Evolutionary conservation across 2,888 invertebrate species (phyloP).

Genomic region (Meta bourneti): DNA sequence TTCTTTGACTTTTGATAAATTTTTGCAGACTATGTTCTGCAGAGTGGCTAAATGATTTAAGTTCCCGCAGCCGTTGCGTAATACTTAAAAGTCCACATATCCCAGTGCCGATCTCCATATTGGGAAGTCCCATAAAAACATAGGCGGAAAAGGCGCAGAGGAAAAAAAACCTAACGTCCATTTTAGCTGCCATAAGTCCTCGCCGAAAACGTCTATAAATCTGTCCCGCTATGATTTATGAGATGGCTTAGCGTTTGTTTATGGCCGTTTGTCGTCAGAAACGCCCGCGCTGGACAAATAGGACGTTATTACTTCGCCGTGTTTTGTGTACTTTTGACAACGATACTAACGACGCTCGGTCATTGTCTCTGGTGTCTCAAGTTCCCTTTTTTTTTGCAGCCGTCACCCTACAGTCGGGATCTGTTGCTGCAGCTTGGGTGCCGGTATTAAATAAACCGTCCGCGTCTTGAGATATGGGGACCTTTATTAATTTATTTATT

Average conservation of each 20-base stretch:
- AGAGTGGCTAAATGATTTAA: too few relatives aligned
- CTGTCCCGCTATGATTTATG: slow-evolving; percentile 59
- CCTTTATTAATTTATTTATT: slow-evolving; percentile 5
- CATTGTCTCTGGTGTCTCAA: neutral
- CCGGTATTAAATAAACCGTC: slow-evolving; percentile 30
- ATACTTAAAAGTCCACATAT: neutral
- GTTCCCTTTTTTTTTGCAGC: neutral
- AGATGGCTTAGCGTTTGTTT: slow-evolving; percentile 55
- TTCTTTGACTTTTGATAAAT: too few relatives aligned
- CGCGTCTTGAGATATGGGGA: neutral
- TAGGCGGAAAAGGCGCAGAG: slow-evolving; percentile 3
- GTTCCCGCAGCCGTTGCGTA: neutral
- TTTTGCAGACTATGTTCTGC: too few relatives aligned
- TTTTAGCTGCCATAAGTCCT: slow-evolving; percentile 38
- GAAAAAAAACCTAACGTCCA: slow-evolving; percentile 25
- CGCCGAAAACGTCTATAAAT: slow-evolving; percentile 51
- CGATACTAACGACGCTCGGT: slow-evolving; percentile 32
- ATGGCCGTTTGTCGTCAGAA: slow-evolving; percentile 57
- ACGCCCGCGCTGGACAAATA: slow-evolving; percentile 53
- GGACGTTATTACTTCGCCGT: slow-evolving; percentile 53
- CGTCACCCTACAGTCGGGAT: neutral
- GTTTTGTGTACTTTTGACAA: slow-evolving; percentile 47
- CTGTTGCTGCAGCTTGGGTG: neutral
- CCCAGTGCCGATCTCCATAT: slow-evolving; percentile 28
- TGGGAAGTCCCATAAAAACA: slow-evolving; percentile 37